A percentile compares a stretch with the other conserved stretches of the same genome.
These are phyloP conservation scores for Mythimna lalbum DNA, from an alignment of 2,888 invertebrate species.

Conservation along the genomic window DNA sequence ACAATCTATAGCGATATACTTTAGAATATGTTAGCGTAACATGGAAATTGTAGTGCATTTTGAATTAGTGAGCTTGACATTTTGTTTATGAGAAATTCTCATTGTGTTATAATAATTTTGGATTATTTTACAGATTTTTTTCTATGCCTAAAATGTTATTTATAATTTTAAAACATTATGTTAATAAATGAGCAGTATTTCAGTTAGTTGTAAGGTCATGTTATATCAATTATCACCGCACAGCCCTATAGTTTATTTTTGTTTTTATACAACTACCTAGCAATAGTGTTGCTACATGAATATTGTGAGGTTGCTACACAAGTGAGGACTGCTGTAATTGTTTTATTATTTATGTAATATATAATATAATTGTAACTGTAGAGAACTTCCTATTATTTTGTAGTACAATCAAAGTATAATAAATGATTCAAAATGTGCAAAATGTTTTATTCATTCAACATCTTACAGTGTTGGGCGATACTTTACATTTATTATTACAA, in stretches of 20 bases:
- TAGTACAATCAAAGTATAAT: conserved; percentile 90
- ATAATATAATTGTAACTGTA: conserved; percentile 86
- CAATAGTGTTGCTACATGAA: conserved; percentile 73
- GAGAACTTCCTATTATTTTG: conserved; percentile 91
- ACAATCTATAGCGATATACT: conserved; percentile 79
- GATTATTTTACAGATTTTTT: conserved; percentile 67
- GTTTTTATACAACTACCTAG: conserved; percentile 69
- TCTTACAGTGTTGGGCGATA: neutral
- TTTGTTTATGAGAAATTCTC: conserved; percentile 71
- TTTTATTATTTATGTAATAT: conserved; percentile 89
- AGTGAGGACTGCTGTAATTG: conserved; percentile 83
- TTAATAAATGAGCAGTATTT: conserved; percentile 88
- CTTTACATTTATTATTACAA: no score
- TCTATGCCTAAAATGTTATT: conserved; percentile 77
- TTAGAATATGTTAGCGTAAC: conserved; percentile 75
- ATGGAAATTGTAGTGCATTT: conserved; percentile 76
- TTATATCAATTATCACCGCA: conserved; percentile 65
- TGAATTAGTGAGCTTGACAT: conserved; percentile 59
- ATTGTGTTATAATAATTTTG: conserved; percentile 73
- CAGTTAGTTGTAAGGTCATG: conserved; percentile 78
- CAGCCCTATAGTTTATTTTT: conserved; percentile 66
- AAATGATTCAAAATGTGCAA: conserved; percentile 86
- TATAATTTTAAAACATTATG: conserved; percentile 78
- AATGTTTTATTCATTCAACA: conserved; percentile 58
- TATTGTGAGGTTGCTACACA: conserved; percentile 76